phyloP scores from a whole-genome alignment of 92 coral and sea anemone genomes.

The Nematostella vectensis region DNA sequence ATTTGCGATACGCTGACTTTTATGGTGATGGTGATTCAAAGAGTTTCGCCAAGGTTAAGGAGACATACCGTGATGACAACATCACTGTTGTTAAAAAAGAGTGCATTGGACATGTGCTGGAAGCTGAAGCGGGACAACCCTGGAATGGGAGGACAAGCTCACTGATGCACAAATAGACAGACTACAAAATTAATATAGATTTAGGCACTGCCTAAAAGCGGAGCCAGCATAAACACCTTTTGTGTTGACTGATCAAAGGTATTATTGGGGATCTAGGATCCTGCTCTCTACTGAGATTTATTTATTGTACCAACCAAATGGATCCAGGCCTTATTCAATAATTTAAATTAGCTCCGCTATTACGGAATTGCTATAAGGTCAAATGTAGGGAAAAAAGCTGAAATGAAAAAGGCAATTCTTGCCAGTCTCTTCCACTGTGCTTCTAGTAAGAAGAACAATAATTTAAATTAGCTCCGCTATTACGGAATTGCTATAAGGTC shows the following conservation, averaged over 20 bases:
- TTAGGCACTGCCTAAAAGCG: no score
- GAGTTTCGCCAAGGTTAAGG: conserved; percentile 10
- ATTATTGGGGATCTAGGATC: no score
- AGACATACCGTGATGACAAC: conserved; percentile 5
- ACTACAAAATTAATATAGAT: no score
- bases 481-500: conserved; percentile 43
- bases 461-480: no score
- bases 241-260: no score
- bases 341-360: no score
- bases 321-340: no score
- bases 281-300: no score
- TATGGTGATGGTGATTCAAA: conserved; percentile 54
- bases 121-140: conserved; percentile 31
- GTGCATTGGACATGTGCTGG: conserved; percentile 43
- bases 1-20: conserved; percentile 15
- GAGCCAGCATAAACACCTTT: no score
- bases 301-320: no score
- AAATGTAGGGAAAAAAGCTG: conserved; percentile 29
- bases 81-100: conserved; percentile 11
- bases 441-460: conserved; percentile 28
- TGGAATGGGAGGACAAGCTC: conserved; percentile 30
- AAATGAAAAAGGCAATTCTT: conserved; percentile 35
- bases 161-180: conserved; percentile 38
- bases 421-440: conserved; percentile 48
- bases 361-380: conserved; percentile 43